Conservation (phyloP, 2,888 invertebrate species). For the Nemurella pictetii region DNA sequence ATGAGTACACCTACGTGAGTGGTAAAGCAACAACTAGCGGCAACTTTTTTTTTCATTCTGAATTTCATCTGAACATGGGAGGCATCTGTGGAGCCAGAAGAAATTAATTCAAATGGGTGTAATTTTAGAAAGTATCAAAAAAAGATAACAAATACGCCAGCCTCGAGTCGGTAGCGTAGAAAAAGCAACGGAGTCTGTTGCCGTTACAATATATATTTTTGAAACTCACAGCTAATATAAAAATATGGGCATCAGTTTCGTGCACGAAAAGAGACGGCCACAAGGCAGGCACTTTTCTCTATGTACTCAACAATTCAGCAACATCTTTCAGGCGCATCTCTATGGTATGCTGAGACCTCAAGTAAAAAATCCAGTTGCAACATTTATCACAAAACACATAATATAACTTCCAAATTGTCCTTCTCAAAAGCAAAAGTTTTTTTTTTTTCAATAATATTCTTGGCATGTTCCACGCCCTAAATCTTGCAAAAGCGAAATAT, state of each 20-base stretch:
- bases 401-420: conserved; percentile 23
- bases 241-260: background rate
- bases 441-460: conserved; percentile 10
- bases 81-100: background rate
- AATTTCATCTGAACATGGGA: background rate
- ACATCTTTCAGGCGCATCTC: background rate
- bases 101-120: background rate
- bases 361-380: background rate
- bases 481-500: conserved; percentile 19
- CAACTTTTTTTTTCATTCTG: background rate
- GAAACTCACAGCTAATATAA: background rate
- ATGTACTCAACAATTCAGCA: background rate
- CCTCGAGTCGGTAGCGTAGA: background rate
- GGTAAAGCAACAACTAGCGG: background rate
- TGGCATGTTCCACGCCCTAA: background rate
- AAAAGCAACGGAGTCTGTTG: background rate
- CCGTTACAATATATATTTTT: background rate
- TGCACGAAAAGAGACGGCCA: background rate
- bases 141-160: background rate
- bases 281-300: background rate
- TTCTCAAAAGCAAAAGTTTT: conserved; percentile 11
- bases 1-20: background rate
- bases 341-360: background rate
- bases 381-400: conserved; percentile 20
- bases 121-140: background rate